phyloP scores from a whole-genome alignment of 1,140 invertebrate species.

The Octopus bimaculoides region DNA sequence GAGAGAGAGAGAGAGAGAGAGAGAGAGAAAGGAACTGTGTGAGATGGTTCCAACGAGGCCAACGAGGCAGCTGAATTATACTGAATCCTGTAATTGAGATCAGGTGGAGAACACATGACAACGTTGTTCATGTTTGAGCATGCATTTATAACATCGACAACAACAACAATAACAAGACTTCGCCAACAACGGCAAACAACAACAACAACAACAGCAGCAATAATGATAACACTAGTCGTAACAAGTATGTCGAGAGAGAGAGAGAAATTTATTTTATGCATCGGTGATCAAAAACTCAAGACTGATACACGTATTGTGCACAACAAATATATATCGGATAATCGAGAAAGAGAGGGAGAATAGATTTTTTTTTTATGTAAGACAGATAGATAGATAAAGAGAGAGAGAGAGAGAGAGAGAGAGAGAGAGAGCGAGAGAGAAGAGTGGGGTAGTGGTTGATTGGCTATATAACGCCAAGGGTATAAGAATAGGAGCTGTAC shows the following conservation, averaged over 20 bases:
- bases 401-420: not conserved
- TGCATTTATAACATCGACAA: too few species aligned
- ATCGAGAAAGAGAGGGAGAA: not conserved
- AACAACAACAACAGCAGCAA: not conserved
- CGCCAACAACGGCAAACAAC: too few species aligned
- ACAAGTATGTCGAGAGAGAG: not conserved
- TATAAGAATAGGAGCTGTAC: too few species aligned
- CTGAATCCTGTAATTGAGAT: not conserved
- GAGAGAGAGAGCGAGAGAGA: not conserved
- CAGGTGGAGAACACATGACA: not conserved
- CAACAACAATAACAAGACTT: too few species aligned
- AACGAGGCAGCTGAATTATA: not conserved
- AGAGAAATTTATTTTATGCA: not conserved
- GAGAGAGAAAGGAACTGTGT: not conserved
- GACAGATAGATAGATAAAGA: not conserved
- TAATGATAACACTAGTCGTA: not conserved
- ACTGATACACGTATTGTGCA: too few species aligned
- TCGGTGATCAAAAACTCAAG: too few species aligned
- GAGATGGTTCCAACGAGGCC: not conserved
- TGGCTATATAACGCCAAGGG: not conserved
- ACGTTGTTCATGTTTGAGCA: not conserved
- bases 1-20: not conserved
- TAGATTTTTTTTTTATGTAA: not conserved
- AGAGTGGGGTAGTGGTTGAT: too few species aligned
- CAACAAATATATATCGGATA: not conserved